Evolutionary conservation across 92 coral and sea anemone genomes (phyloP), one percentile per base, ranked within the genome.

Genomic region (Anthopleura xanthogrammica): DNA sequence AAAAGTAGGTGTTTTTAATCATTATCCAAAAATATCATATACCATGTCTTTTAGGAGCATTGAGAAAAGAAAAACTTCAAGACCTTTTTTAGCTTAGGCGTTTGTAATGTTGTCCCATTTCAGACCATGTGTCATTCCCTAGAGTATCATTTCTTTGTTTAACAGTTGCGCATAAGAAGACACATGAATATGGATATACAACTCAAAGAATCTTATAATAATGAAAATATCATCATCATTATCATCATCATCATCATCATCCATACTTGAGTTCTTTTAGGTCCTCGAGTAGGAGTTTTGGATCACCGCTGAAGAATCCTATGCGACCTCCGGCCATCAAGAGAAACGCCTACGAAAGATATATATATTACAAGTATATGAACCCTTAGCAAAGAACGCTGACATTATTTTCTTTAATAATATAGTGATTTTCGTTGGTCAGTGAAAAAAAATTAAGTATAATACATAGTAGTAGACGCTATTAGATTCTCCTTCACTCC

Each of bases 291-390:
- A 95, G 89, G 24, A 78, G 86, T 81, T 90, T 93, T 20, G 90
- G 60, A 64, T 95, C 95, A 8, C 98, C 98, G 41, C 94, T 86
- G 79, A 73, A 95, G 78, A 86, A 95, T n/a, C 98, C 98, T 46
- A 89, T 93, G 72, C 87, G 87, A 2, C 84, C 93, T 36, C 98
- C 98, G 41, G 79, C 77, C 57, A 79, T 41, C 36, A 62, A 7
- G 29, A 62, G 19, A 5, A 62, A 20, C 29, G 19, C 70, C 70
- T 62, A 62, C 1, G 14, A 54, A 54, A 11, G 58, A 54, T 54
- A 1, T 1, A 54, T 54, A 1, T 1, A 54, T 54, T 82, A 82
- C 20, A 89, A 56, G 24, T 72, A 80, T 1, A 79, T 54, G 93
- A 91, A 83, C 66, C 76, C 14, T 29, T 23, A 29, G 19, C 9